phyloP scores from a whole-genome alignment of 1,140 invertebrate genomes.

The Dreissena rostriformis region DNA sequence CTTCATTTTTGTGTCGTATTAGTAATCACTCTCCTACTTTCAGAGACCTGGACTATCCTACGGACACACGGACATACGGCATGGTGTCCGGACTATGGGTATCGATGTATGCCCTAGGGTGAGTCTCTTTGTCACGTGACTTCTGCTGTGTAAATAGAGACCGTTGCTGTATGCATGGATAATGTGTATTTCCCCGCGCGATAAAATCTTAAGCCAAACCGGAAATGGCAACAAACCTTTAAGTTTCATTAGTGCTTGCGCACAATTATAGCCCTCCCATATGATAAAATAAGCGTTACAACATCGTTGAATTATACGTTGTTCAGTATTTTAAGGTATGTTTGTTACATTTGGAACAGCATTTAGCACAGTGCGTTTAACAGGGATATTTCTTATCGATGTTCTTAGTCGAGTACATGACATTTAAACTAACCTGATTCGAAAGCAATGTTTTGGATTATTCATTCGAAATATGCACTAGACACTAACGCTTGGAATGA shows the following conservation, averaged over 20 bases:
- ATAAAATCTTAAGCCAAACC: not conserved
- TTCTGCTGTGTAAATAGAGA: not conserved
- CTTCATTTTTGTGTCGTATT: not conserved
- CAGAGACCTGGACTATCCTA: conserved; percentile 60
- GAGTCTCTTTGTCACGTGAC: conserved; percentile 6
- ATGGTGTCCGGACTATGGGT: conserved; percentile 64
- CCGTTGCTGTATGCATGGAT: not conserved
- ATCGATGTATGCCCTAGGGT: conserved; percentile 67
- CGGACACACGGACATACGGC: conserved; percentile 59
- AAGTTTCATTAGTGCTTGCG: not conserved
- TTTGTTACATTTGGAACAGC: too few species aligned
- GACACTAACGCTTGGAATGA: too few species aligned
- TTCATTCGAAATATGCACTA: too few species aligned
- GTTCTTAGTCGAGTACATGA: too few species aligned
- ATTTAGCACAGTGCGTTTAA: too few species aligned
- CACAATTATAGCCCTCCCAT: not conserved
- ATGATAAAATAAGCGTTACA: not conserved
- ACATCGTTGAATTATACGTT: not conserved
- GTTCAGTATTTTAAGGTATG: too few species aligned
- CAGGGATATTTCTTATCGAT: too few species aligned
- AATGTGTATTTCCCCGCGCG: not conserved
- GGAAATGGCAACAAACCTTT: not conserved
- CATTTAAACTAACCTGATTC: too few species aligned
- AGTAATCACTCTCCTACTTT: conserved; percentile 8
- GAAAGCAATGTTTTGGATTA: too few species aligned